Evolutionary conservation across 2,797 vertebrate genomes (phyloP), one percentile per base, ranked within the genome.

Genomic region (Octomys mimax): DNA sequence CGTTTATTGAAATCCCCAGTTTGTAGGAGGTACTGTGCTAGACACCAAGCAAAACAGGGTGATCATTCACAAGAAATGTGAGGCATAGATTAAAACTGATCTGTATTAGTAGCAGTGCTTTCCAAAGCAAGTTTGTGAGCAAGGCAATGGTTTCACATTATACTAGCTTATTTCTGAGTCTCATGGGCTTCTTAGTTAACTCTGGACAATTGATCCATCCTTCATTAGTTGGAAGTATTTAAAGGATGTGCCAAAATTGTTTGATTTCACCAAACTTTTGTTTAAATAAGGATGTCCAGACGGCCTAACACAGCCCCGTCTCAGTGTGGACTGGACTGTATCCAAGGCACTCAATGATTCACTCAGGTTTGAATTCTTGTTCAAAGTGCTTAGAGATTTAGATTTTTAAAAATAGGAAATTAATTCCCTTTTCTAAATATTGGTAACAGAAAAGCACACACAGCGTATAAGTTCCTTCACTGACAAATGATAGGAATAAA

Each of bases 141-240:
- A 16, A 57, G 66, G 1, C n/a, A 14, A 80, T 42, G 22, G 93
- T 57, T 73, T 87, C 42, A 52, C 42, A 39, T n/a, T 62, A 28
- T 14, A 19, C 6, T 49, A 49, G 16, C n/a, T 87, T 59, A 85
- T 39, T 91, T 92, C 73, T 87, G 57, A 96, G 92, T 95, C 59
- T 22, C 26, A 61, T 36, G 52, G 13, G 24, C n/a, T 91, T 84
- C n/a, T 85, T 94, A 59, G 12, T 68, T 85, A 79, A 82, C 7
- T 54, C 10, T 8, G 87, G 39, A 87, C 59, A 61, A 64, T 18
- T 8, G 64, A 42, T 4, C 46, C 28, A 52, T 36, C 24, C 52
- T 71, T 5, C 1, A 68, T 95, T 86, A 64, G 7, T 13, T 49
- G 10, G 36, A 46, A 6, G 0, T 66, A 87, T 26, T 95, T n/a